Percentiles rank a stretch among this genome's conserved stretches.
phyloP scores from a whole-genome alignment of 2,113 vertebrate species.

The Crypturellus undulatus region DNA sequence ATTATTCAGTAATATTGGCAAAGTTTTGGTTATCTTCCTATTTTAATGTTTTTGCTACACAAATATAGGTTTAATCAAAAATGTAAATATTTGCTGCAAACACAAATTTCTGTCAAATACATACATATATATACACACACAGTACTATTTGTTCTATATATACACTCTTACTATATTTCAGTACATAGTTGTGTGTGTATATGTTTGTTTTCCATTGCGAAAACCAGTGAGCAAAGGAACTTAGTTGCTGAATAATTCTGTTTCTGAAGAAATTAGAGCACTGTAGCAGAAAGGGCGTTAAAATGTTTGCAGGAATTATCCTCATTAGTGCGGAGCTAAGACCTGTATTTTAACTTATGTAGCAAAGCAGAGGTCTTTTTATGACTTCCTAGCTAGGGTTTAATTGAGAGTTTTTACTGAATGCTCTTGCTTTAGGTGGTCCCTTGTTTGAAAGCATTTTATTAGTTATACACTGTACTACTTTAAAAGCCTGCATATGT shows the following conservation, averaged over 20 bases:
- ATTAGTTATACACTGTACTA: not conserved
- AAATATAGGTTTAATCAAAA: not conserved
- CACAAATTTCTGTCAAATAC: not conserved
- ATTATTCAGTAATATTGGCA: not conserved
- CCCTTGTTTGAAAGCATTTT: not conserved
- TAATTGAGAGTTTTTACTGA: not conserved
- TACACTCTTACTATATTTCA: too few species aligned
- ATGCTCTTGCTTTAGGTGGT: not conserved
- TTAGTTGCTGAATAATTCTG: not conserved
- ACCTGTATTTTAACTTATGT: not conserved
- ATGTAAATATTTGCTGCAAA: not conserved
- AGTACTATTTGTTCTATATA: too few species aligned
- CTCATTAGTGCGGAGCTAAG: not conserved
- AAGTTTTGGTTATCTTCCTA: not conserved
- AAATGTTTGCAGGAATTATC: not conserved
- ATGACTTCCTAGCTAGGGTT: not conserved
- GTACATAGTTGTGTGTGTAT: not conserved
- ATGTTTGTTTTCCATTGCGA: not conserved
- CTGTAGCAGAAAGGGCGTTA: not conserved
- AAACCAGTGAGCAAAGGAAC: not conserved
- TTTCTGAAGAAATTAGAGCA: not conserved
- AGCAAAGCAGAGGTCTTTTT: not conserved
- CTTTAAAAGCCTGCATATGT: not conserved
- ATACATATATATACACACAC: too few species aligned
- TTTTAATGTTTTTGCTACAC: not conserved